Evolutionary conservation across 2,113 vertebrate species (phyloP).

Genomic region (Dromiciops gliroides): DNA sequence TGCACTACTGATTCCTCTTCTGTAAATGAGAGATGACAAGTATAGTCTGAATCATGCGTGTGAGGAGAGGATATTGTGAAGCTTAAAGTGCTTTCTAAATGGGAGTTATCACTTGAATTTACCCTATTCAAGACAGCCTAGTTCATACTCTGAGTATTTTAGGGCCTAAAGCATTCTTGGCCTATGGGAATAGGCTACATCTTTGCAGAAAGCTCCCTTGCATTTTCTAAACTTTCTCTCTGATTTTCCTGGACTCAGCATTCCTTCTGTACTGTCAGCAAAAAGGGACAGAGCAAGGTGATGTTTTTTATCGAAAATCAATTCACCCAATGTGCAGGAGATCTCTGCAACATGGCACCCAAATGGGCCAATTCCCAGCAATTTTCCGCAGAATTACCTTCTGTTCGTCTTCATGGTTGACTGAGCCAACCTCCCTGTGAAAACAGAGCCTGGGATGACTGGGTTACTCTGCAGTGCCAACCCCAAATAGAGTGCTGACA

Average conservation of each 20-base stretch:
- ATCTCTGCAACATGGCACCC: constrained; percentile 43
- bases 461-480: constrained; percentile 46
- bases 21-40: background rate
- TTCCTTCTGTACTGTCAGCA: constrained; percentile 54
- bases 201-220: background rate
- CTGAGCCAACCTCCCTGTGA: constrained; percentile 59
- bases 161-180: background rate
- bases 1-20: background rate
- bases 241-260: constrained; percentile 39
- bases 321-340: constrained; percentile 35
- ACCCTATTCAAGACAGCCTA: background rate
- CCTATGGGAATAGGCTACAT: background rate
- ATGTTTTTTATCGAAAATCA: constrained; percentile 70
- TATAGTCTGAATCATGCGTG: background rate
- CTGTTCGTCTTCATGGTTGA: constrained; percentile 52
- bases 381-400: constrained; percentile 64
- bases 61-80: background rate
- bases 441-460: constrained; percentile 38
- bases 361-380: constrained; percentile 53
- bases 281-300: constrained; percentile 52
- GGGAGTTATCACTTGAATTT: background rate
- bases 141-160: background rate
- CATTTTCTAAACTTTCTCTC: constrained; percentile 29
- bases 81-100: background rate
- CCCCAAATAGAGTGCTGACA: constrained; percentile 55